Evolutionary conservation across 2,113 vertebrate species (phyloP).

Genomic region (Tragelaphus imberbis): DNA sequence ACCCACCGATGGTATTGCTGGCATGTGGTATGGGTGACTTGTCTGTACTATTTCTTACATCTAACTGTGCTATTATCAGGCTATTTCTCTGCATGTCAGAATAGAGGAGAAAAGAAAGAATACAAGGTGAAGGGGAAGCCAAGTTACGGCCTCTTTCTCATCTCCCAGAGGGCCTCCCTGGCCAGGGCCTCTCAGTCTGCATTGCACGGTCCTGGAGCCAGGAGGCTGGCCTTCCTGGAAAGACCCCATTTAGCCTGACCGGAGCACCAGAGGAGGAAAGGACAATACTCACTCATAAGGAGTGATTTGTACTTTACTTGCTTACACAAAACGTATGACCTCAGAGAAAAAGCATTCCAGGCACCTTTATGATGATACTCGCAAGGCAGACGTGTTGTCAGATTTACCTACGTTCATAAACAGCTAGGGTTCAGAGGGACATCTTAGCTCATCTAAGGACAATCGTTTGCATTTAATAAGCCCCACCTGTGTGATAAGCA

Average conservation of each 20-base stretch:
- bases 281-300: not conserved
- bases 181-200: fast-evolving
- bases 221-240: not conserved
- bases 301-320: not conserved
- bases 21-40: not conserved
- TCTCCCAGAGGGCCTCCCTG: not conserved
- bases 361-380: not conserved
- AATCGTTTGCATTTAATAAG: not conserved
- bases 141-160: not conserved
- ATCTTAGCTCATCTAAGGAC: not conserved
- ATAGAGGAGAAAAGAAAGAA: not conserved
- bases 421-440: not conserved
- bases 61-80: not conserved
- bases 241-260: not conserved
- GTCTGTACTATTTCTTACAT: not conserved
- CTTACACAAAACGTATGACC: not conserved
- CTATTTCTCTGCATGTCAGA: not conserved
- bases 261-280: not conserved
- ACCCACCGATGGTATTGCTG: not conserved
- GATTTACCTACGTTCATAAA: not conserved
- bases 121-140: not conserved
- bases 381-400: not conserved
- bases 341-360: not conserved
- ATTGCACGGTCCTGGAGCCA: not conserved
- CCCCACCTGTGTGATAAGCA: not conserved